Conservation (phyloP, 2,888 invertebrate genomes). For the Linnaemya tessellans region DNA sequence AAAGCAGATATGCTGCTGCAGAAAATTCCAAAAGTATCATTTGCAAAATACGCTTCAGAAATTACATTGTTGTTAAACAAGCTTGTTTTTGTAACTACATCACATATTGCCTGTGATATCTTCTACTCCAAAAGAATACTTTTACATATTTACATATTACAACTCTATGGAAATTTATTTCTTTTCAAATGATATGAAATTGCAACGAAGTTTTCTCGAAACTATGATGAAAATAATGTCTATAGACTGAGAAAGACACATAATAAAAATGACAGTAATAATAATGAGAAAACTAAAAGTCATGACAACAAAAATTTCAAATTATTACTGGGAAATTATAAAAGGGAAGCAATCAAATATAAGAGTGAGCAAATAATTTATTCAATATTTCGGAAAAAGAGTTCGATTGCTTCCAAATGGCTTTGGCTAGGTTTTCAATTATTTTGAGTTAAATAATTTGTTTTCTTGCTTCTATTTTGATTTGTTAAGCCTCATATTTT, state of each 20-base stretch:
- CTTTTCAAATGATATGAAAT: not conserved
- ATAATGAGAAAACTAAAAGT: slow-evolving; percentile 75
- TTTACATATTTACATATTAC: slow-evolving; percentile 51
- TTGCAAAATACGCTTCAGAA: slow-evolving; percentile 78
- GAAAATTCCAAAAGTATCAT: slow-evolving; percentile 78
- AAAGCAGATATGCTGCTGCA: not conserved
- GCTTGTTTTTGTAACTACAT: slow-evolving; percentile 75
- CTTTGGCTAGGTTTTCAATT: no score
- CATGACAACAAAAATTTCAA: slow-evolving; percentile 40
- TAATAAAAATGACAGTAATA: slow-evolving; percentile 48
- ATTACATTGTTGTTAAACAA: slow-evolving; percentile 81
- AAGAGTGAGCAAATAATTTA: not conserved
- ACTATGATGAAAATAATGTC: not conserved
- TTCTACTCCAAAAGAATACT: not conserved
- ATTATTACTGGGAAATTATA: no score
- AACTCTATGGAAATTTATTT: slow-evolving; percentile 23
- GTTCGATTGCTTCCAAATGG: no score
- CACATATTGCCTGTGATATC: slow-evolving; percentile 1
- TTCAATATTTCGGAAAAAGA: no score
- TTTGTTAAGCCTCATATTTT: no score
- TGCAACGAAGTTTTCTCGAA: not conserved
- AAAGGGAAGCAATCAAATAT: not conserved
- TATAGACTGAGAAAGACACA: slow-evolving; percentile 28
- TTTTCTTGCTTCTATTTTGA: no score
- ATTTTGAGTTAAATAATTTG: no score